phyloP scores from a whole-genome alignment of 2,888 invertebrate genomes.

The Ochropleura leucogaster region DNA sequence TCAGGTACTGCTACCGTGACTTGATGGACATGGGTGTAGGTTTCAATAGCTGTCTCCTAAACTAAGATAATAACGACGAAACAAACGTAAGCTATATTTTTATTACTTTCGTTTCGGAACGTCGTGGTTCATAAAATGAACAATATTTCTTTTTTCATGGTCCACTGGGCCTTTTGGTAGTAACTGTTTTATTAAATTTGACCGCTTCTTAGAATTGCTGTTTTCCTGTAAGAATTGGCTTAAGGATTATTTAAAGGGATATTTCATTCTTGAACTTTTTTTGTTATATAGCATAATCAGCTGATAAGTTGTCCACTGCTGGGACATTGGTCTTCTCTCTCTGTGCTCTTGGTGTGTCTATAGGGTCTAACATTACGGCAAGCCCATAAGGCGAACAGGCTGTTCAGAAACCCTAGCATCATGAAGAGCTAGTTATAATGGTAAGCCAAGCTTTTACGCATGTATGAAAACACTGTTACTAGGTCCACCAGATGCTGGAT shows the following conservation, averaged over 20 bases:
- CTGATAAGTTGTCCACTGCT: background rate
- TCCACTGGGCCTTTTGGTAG: conserved; percentile 32
- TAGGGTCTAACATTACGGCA: no score
- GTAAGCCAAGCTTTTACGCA: no score
- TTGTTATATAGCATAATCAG: background rate
- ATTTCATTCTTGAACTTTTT: background rate
- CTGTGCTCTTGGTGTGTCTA: background rate
- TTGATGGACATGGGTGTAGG: no score
- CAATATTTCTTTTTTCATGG: conserved; percentile 54
- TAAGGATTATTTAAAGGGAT: conserved; percentile 1
- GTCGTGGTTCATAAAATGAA: conserved; percentile 50
- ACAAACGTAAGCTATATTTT: conserved; percentile 61
- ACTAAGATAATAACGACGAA: conserved; percentile 38
- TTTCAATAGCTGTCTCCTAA: conserved; percentile 5
- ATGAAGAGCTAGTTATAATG: no score
- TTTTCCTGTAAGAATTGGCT: background rate
- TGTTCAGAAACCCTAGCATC: no score
- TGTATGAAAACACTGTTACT: no score
- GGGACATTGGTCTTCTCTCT: background rate
- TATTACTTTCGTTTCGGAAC: conserved; percentile 50
- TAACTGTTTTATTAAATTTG: conserved; percentile 57
- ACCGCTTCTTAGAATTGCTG: conserved; percentile 30
- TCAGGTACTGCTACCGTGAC: no score
- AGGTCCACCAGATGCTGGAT: no score
- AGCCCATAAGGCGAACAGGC: no score